These are phyloP conservation scores for Numenius arquata DNA, from an alignment of 2,113 vertebrate species.

Conservation along the genomic window DNA sequence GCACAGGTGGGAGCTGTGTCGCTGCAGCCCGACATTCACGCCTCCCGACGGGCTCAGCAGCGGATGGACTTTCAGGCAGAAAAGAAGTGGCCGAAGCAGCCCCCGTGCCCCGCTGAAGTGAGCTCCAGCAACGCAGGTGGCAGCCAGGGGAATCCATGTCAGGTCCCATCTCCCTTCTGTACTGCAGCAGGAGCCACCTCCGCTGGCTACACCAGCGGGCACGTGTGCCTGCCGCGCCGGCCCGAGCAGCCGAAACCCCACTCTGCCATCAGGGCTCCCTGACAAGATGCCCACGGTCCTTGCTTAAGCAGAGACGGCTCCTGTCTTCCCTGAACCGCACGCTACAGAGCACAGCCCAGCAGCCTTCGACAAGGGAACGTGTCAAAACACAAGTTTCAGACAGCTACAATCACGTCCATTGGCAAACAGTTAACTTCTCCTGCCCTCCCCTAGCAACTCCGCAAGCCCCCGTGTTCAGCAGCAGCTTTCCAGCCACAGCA, in stretches of 20 bases:
- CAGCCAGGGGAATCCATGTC: fast-evolving
- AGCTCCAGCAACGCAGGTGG: fast-evolving
- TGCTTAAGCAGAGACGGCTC: not conserved
- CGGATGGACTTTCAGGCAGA: not conserved
- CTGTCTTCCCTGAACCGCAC: fast-evolving
- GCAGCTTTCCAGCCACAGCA: not conserved
- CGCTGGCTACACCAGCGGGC: fast-evolving
- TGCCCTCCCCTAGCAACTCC: not conserved
- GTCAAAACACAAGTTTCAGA: not conserved
- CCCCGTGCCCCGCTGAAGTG: fast-evolving
- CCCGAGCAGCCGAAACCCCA: fast-evolving
- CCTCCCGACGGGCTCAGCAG: fast-evolving
- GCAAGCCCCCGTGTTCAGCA: not conserved
- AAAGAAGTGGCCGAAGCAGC: not conserved
- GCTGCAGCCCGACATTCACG: not conserved
- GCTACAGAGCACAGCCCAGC: not conserved
- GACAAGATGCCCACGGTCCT: not conserved
- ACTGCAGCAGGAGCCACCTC: fast-evolving
- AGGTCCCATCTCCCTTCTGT: fast-evolving
- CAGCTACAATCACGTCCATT: not conserved
- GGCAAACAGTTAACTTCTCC: not conserved
- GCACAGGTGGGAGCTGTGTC: fast-evolving
- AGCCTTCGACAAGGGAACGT: not conserved
- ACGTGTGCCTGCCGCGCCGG: fast-evolving
- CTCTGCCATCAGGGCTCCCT: fast-evolving